Base-by-base conservation (phyloP, 2,888 invertebrate species). In the Xestia c-nigrum region DNA sequence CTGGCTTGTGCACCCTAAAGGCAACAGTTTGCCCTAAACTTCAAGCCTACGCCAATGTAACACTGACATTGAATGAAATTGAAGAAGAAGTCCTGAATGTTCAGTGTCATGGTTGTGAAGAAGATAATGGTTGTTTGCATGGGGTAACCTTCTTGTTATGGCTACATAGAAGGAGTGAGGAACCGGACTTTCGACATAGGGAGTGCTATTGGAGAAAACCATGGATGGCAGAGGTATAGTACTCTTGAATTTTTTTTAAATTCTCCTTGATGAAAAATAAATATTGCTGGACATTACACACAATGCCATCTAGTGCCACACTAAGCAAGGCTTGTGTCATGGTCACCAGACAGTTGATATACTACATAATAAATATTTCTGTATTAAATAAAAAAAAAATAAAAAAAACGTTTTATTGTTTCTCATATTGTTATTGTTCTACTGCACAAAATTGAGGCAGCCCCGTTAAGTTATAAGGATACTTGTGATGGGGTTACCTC, bases 101-200 rank as follows among this genome's bases (percentile, higher is more conserved):
- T n/a, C 31, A 68, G 21, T 68, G 68, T 16, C 68, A 72, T 16
- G 21, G 43, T 16, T 72, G 72, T 31, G 43, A 67, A 43, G 24
- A 10, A 16, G 1, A 67, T 5, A n/a, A 4, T 21, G 52, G 31
- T 31, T 67, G n/a, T n/a, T 12, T 55, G 10, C 43, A 72, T 31
- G 21, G 43, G 16, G 31, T 10, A 3, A 24, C 31, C 52, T 72
- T 72, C 21, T 21, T 68, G 31, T 21, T 72, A 21, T 72, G 72
- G 67, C 31, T 55, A 5, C 68, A 68, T 43, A 72, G 68, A 72
- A 31, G 31, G 10, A 72, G 52, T 43, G 43, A 72, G n/a, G 67
- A 67, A 43, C 43, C 72, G 9, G 31, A 9, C 21, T 24, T 72
- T 55, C 16, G 21, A 1, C 6, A 67, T 43, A 67, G 52, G 5